These are phyloP conservation scores for Volucella inflata DNA, from an alignment of 2,888 invertebrate genomes.

Conservation along the genomic window DNA sequence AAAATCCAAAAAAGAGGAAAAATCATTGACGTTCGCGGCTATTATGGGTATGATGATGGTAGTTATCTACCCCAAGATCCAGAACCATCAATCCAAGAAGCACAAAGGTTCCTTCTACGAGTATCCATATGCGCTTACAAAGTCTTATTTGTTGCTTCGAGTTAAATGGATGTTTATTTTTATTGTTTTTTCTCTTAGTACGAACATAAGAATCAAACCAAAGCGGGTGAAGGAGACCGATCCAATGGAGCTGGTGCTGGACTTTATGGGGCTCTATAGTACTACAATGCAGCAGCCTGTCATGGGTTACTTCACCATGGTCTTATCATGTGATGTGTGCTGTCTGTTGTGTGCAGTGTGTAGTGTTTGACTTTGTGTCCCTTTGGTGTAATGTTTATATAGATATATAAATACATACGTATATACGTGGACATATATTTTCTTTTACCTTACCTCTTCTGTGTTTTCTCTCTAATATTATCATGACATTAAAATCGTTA, in stretches of 20 bases:
- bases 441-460: constrained; percentile 14
- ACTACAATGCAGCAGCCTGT: constrained; percentile 5
- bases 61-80: constrained; percentile 50
- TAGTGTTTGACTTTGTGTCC: constrained; percentile 57
- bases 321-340: constrained; percentile 45
- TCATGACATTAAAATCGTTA: constrained; percentile 75
- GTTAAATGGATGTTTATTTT: constrained; percentile 54
- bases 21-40: too few species aligned
- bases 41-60: background rate
- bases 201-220: constrained; percentile 30
- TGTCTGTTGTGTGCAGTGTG: too few species aligned
- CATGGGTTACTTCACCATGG: background rate
- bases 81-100: constrained; percentile 63
- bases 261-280: constrained; percentile 25
- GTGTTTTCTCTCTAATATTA: constrained; percentile 64
- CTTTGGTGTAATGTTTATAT: constrained; percentile 47
- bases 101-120: constrained; percentile 42
- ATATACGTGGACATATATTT: background rate
- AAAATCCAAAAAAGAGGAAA: background rate
- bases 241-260: constrained; percentile 34
- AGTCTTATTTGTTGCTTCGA: constrained; percentile 62
- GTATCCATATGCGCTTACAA: constrained; percentile 25
- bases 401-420: too few species aligned
- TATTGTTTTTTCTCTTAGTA: constrained; percentile 26
- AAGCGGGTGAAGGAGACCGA: constrained; percentile 8